Conservation (phyloP, 2,113 vertebrate species). For the Caranx ignobilis region DNA sequence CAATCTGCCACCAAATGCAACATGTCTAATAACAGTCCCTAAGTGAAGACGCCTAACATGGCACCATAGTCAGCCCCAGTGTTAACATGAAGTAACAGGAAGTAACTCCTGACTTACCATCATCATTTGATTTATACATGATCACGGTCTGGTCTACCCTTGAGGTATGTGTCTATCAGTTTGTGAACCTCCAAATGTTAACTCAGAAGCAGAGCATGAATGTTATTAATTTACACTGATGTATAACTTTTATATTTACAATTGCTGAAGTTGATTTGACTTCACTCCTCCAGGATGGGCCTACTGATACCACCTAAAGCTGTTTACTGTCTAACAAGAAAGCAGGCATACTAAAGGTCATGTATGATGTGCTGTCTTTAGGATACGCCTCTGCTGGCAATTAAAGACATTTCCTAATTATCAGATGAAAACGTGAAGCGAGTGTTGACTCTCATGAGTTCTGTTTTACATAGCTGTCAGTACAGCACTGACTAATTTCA, state of each 20-base stretch:
- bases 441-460: background rate
- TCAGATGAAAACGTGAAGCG: background rate
- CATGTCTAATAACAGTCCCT: too few species aligned
- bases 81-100: too few species aligned
- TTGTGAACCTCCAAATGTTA: background rate
- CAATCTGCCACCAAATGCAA: too few species aligned
- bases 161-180: too few species aligned
- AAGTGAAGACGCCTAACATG: too few species aligned
- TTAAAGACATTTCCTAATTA: conserved; percentile 5
- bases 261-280: conserved; percentile 5
- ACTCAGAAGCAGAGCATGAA: background rate
- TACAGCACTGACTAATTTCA: background rate
- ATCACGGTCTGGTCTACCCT: too few species aligned
- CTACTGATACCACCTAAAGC: conserved; percentile 16
- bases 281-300: background rate
- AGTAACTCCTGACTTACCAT: too few species aligned
- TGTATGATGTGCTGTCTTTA: background rate
- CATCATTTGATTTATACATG: too few species aligned
- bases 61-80: too few species aligned
- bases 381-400: background rate
- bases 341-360: background rate
- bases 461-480: conserved; percentile 22
- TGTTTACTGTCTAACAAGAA: conserved; percentile 1
- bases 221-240: background rate
- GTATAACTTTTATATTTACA: background rate